phyloP scores from a whole-genome alignment of 2,888 invertebrate genomes.

The Lasiommata megera region DNA sequence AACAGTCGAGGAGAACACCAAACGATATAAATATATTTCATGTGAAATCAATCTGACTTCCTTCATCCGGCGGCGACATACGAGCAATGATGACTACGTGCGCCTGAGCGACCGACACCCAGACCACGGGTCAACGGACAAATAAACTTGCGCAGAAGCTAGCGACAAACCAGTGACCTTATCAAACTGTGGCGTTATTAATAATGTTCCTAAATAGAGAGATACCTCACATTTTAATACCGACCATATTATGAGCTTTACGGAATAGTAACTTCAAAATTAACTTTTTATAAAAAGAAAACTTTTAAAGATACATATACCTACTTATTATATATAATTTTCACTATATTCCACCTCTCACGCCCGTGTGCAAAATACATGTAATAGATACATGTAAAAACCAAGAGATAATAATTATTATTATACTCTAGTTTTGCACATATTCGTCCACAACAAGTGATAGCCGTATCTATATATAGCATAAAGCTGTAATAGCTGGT shows the following conservation, averaged over 20 bases:
- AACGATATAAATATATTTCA: constrained; percentile 9
- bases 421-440: no score
- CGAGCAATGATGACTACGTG: constrained; percentile 37
- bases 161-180: constrained; percentile 62
- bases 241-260: background rate
- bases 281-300: no score
- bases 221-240: constrained; percentile 5
- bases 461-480: no score
- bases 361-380: no score
- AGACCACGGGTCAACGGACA: constrained; percentile 65
- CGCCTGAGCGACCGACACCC: constrained; percentile 48
- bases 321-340: no score
- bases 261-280: background rate
- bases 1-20: constrained; percentile 5
- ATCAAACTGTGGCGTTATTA: constrained; percentile 46
- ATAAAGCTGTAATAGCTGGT: no score
- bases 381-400: no score
- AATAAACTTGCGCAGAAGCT: constrained; percentile 56
- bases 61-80: constrained; percentile 21
- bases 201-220: constrained; percentile 17
- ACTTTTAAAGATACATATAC: no score
- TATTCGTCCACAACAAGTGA: no score
- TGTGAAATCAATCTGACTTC: constrained; percentile 14
- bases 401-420: no score
- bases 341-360: no score